Evolutionary conservation across 2,113 vertebrate genomes (phyloP), one percentile per base, ranked within the genome.

Genomic region (Hippocampus barbouri): DNA sequence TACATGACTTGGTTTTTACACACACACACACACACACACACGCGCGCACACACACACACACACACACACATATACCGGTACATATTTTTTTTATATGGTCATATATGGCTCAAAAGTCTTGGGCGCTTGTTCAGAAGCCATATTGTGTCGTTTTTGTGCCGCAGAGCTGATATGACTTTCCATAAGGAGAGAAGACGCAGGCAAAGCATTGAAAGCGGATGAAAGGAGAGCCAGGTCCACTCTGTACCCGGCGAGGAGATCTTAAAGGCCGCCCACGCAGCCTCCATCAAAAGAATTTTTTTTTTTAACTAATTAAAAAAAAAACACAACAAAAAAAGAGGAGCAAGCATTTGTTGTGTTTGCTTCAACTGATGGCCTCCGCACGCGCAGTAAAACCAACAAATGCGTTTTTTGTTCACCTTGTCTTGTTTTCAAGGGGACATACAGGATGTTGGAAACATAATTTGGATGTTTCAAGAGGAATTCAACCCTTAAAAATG

Each of bases 221-320:
- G 86, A 83, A 80, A 89, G 79, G 78, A 88, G 83, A 82, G 79
- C 70, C 66, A 74, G 79, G 83, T 86, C 83, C 82, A 81, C 81
- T 85, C 73, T 69, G 77, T 18, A 57, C 78, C 79, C 76, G 23
- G 21, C 76, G 47, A 40, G 34, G 66, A 79, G 83, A 79, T 81
- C 86, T 83, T 71, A 76, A 61, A 73, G 78, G 73, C 60, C 21
- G 25, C 85, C 85, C 79, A 86, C 85, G 8, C 66, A 41, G 76
- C 72, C 85, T 80, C 76, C 66, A 84, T 82, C 78, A 79, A 56
- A 72, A 9, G 68, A 21, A 54, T 23, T n/a, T 2, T 15, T 16
- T 49, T 49, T 49, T 43, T 43, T 8, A 30, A 30, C 1, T 66
- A 72, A 25, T 65, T 51, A 67, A 69, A 56, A 73, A n/a, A 53